phyloP scores from a whole-genome alignment of 2,113 vertebrate species.

The Megalops atlanticus region DNA sequence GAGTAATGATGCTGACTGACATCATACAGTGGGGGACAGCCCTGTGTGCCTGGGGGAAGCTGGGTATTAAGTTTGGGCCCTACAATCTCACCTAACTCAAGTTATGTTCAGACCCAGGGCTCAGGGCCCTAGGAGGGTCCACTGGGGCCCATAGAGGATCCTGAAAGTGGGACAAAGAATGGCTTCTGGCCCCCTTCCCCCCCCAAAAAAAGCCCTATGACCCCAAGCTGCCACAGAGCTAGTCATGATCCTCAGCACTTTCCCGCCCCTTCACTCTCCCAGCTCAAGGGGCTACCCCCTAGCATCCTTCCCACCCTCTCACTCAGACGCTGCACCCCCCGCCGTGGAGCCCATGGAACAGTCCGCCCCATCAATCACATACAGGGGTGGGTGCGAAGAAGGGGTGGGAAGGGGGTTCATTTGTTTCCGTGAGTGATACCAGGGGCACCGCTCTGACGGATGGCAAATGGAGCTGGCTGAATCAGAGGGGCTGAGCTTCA shows the following conservation, averaged over 20 bases:
- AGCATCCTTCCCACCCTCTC: conserved; percentile 18
- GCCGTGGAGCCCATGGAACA: conserved; percentile 25
- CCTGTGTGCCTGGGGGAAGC: too few species aligned
- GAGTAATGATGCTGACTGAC: not conserved
- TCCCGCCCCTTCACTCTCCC: conserved; percentile 23
- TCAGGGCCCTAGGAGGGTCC: too few species aligned
- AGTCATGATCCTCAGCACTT: not conserved
- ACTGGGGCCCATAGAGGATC: too few species aligned
- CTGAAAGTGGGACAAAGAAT: too few species aligned
- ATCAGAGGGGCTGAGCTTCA: conserved; percentile 10
- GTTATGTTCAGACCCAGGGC: not conserved
- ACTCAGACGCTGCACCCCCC: conserved; percentile 25
- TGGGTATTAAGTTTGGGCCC: too few species aligned
- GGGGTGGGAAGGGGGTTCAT: conserved; percentile 29
- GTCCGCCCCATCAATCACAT: conserved; percentile 36
- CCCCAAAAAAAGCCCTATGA: too few species aligned
- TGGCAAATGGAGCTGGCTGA: conserved; percentile 21
- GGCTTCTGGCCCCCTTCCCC: too few species aligned
- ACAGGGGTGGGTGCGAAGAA: conserved; percentile 18
- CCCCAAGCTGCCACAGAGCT: not conserved
- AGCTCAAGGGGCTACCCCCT: conserved; percentile 25
- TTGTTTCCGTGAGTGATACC: conserved; percentile 29
- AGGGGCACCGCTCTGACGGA: conserved; percentile 23
- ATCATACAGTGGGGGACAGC: too few species aligned
- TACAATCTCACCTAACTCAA: not conserved